Evolutionary conservation across 2,888 invertebrate species (phyloP).

Genomic region (Macrostomum cliftonense): DNA sequence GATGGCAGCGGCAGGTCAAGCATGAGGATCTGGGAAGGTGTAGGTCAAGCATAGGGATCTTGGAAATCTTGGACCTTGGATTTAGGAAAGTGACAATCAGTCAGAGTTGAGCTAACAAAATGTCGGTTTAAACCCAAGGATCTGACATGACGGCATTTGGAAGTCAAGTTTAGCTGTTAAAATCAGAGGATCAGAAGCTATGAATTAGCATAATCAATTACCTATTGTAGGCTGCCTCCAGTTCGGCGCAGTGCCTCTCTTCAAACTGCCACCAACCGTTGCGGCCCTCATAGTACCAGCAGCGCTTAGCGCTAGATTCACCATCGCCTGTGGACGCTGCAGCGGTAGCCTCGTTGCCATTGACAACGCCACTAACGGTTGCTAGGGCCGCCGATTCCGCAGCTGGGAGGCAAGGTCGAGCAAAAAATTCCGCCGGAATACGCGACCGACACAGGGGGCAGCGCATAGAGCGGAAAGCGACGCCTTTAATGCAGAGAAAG

Average conservation of each 20-base stretch:
- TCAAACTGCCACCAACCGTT: slow-evolving; percentile 97
- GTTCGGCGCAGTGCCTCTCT: slow-evolving; percentile 63
- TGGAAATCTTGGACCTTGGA: no score
- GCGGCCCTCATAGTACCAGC: slow-evolving; percentile 87
- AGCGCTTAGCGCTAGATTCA: slow-evolving; percentile 39
- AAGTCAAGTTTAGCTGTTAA: no score
- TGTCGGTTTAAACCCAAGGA: no score
- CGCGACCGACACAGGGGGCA: slow-evolving; percentile 78
- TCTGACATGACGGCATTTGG: no score
- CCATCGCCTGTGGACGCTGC: slow-evolving; percentile 43
- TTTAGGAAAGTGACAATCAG: no score
- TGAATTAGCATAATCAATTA: no score
- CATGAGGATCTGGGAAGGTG: no score
- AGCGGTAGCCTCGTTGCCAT: slow-evolving; percentile 14
- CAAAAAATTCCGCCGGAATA: slow-evolving; percentile 69
- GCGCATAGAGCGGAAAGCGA: slow-evolving; percentile 57
- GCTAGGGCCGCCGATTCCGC: slow-evolving; percentile 22
- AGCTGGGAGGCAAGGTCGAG: slow-evolving; percentile 57
- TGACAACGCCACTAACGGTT: slow-evolving; percentile 3
- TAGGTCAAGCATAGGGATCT: no score
- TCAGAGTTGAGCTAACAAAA: no score
- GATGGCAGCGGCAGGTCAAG: no score
- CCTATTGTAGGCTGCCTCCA: slow-evolving; percentile 59
- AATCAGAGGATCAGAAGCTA: no score
- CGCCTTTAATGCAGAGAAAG: slow-evolving; percentile 78